Conservation (phyloP, 2,888 invertebrate genomes). For the Drosophila prostipennis region DNA sequence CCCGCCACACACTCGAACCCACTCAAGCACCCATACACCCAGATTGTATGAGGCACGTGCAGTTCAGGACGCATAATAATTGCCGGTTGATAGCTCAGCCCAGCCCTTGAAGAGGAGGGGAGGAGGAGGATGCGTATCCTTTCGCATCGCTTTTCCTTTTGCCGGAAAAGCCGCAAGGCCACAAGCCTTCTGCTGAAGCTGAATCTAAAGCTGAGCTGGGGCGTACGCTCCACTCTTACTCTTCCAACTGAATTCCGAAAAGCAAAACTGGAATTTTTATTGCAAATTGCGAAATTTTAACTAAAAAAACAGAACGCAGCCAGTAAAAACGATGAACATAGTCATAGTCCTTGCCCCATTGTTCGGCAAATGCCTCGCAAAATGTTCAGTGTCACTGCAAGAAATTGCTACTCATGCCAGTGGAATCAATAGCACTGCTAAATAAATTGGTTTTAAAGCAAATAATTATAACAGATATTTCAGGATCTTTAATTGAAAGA, state of each 20-base stretch:
- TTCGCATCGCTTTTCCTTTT: slow-evolving; percentile 12
- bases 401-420: slow-evolving; percentile 42
- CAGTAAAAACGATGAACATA: slow-evolving; percentile 35
- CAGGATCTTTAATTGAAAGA: too few relatives aligned
- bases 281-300: slow-evolving; percentile 79
- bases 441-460: not conserved
- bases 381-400: slow-evolving; percentile 67
- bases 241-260: slow-evolving; percentile 71
- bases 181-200: slow-evolving; percentile 12
- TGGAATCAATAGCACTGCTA: slow-evolving; percentile 50
- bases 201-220: slow-evolving; percentile 11
- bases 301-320: slow-evolving; percentile 57
- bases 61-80: slow-evolving; percentile 70
- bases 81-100: slow-evolving; percentile 62
- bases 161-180: slow-evolving; percentile 41
- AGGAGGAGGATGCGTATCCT: slow-evolving; percentile 47
- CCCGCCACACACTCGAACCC: slow-evolving; percentile 3
- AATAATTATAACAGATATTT: not conserved
- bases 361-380: slow-evolving; percentile 48
- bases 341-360: slow-evolving; percentile 23
- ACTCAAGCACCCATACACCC: not conserved
- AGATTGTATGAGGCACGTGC: slow-evolving; percentile 46
- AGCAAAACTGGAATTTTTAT: slow-evolving; percentile 77
- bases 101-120: slow-evolving; percentile 40
- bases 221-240: not conserved